These are phyloP conservation scores for Hydrozoanthus gracilis DNA, from an alignment of 92 coral and sea anemone genomes.

Conservation along the genomic window DNA sequence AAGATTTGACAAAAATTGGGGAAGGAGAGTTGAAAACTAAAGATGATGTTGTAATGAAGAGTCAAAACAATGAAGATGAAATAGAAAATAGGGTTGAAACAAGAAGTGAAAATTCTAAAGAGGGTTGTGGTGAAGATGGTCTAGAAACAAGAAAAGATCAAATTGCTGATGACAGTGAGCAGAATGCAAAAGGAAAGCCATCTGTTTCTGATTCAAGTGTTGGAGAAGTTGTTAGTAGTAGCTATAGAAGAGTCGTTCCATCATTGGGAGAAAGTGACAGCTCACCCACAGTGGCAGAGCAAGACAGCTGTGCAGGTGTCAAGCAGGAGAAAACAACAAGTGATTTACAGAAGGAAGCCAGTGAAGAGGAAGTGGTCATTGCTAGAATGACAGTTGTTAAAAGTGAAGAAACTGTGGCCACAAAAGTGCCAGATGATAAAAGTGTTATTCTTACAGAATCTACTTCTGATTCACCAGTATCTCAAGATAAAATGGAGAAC, in stretches of 20 bases:
- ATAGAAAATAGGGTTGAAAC: neutral
- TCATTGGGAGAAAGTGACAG: neutral
- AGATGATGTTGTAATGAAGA: neutral
- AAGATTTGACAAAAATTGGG: neutral
- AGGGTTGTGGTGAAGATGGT: neutral
- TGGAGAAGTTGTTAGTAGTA: neutral
- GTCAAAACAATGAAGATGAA: neutral
- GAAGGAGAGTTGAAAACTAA: neutral
- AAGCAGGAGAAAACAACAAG: neutral
- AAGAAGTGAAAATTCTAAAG: neutral
- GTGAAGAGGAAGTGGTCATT: constrained; percentile 33
- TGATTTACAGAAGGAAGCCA: neutral
- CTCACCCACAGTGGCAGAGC: neutral
- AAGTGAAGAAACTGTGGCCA: constrained; percentile 9
- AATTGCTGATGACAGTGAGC: neutral
- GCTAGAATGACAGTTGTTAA: constrained; percentile 19
- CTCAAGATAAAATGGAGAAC: neutral
- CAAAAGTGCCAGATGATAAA: neutral
- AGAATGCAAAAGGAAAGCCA: neutral
- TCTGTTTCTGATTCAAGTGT: neutral
- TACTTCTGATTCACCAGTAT: neutral
- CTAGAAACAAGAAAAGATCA: neutral
- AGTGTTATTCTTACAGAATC: neutral
- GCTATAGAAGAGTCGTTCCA: neutral
- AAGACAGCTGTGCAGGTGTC: neutral